Evolutionary conservation across 2,888 invertebrate species (phyloP).

Genomic region (Aricia artaxerxes): DNA sequence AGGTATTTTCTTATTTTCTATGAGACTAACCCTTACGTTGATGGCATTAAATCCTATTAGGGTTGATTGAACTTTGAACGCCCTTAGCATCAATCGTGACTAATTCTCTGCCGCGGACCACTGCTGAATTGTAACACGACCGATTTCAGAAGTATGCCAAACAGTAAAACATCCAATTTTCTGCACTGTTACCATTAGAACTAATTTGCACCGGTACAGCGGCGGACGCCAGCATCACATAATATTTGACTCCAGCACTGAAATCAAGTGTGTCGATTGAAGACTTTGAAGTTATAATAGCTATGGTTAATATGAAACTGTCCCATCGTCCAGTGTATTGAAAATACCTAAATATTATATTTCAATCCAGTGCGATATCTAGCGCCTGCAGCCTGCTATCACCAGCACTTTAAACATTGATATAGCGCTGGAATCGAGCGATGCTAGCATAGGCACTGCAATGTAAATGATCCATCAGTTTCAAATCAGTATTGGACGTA

Average conservation of each 20-base stretch:
- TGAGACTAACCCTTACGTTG: not conserved
- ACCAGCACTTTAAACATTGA: too few species aligned
- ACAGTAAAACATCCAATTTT: not conserved
- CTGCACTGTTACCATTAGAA: not conserved
- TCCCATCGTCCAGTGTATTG: too few species aligned
- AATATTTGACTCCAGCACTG: not conserved
- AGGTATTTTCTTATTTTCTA: not conserved
- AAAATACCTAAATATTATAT: too few species aligned
- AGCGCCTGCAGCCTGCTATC: too few species aligned
- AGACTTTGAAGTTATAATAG: too few species aligned
- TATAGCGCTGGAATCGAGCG: not conserved
- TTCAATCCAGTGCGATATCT: too few species aligned
- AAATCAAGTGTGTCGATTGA: too few species aligned
- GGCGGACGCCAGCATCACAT: not conserved
- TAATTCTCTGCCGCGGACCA: too few species aligned
- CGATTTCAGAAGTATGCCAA: not conserved
- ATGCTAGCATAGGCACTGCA: not conserved
- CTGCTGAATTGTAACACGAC: not conserved
- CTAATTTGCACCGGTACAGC: not conserved
- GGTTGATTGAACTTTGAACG: not conserved
- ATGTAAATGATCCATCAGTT: not conserved
- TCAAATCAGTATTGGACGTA: not conserved
- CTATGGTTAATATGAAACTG: too few species aligned
- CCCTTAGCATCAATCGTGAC: not conserved
- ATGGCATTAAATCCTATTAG: not conserved